Base-by-base conservation (phyloP, 2,888 invertebrate species). In the Prosopocoilus inquinatus region DNA sequence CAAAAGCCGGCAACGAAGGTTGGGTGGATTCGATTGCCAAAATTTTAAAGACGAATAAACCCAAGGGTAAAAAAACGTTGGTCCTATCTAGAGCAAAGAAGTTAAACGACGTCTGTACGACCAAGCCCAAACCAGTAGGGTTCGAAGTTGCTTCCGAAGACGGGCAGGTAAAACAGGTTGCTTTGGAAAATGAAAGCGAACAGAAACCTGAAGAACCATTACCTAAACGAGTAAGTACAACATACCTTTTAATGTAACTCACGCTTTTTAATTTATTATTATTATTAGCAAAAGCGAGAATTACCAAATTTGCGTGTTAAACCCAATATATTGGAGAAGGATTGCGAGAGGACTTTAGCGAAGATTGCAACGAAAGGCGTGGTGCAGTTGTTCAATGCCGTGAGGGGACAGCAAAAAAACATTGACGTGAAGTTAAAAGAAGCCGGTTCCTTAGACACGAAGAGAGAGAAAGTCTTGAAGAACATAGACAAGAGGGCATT, bases 361-460 rank as follows among this genome's bases (percentile, higher is more conserved):
- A 92, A 89, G 81, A 90, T 94, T 67, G 94, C 94, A 8, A 95
- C 94, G 35, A 91, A 90, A 74, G 96, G 95, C 69, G 94, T 95
- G 1, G 94, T 96, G 0, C 94, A 95, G 72, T 79, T 96, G 59
- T 96, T 95, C 69, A 96, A 96, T 81, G 91, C 93, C 33, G 94
- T 96, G 0, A 85, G 85, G 67, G 83, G 87, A 65, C 94, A 95
- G 74, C 94, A 95, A 75, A 90, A 86, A 72, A 84, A 86, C 51
- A 78, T 94, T 47, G 84, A 86, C 43, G 82, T 81, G 53, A 86
- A 91, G 75, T 73, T 94, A 48, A 79, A 84, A 50, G 82, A 86
- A 65, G 87, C 84, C 58, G 89, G 90, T n/a, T 81, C 88, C 15
- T 80, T 91, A 34, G 90, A 91, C 73, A 82, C 86, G 20, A 89